Evolutionary conservation across 2,113 vertebrate species (phyloP), one percentile per base, ranked within the genome.

Genomic region (Stigmatopora argus): DNA sequence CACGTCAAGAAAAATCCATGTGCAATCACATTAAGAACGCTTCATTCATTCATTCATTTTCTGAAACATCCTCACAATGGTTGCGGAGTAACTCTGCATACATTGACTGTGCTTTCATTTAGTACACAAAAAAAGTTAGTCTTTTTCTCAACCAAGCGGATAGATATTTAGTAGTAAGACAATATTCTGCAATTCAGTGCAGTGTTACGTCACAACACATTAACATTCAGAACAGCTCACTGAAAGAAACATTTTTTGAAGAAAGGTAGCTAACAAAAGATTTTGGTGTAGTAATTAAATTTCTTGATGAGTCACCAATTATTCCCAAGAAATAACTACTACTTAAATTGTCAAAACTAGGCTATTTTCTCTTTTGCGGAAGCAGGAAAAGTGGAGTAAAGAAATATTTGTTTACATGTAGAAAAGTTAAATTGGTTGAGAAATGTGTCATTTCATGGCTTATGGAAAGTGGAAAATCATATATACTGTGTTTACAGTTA

Each of bases 1-100:
- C 47, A 75, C 51, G 49, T n/a, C n/a, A 15, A 13, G 38, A 21
- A 61, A 41, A 23, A 61, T 61, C 41, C 19, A 5, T 41, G n/a
- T 45, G 59, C 21, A 45, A 45, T 61, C 65, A 60, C 79, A 79
- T 83, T 71, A 76, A 75, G 69, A 70, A 61, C 55, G 76, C 64
- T 77, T 82, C 26, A 31, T 31, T 31, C 26, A 31, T 31, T 31
- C 26, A 31, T 31, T 31, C 26, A 31, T 31, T 31, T 3, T 31
- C 26, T 31, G 26, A 31, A 31, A 31, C 26, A 31, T 31, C 26
- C 26, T 31, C 26, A 31, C 26, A 31, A 31, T 1, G 26, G 26
- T 31, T 3, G 26, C 26, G 3, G 26, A n/a, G n/a, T n/a, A 53
- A 21, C 21, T 53, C 52, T 23, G 11, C 52, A 23, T 21, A 23